Conservation (phyloP, 2,797 vertebrate genomes). For the Centroberyx gerrardi region DNA sequence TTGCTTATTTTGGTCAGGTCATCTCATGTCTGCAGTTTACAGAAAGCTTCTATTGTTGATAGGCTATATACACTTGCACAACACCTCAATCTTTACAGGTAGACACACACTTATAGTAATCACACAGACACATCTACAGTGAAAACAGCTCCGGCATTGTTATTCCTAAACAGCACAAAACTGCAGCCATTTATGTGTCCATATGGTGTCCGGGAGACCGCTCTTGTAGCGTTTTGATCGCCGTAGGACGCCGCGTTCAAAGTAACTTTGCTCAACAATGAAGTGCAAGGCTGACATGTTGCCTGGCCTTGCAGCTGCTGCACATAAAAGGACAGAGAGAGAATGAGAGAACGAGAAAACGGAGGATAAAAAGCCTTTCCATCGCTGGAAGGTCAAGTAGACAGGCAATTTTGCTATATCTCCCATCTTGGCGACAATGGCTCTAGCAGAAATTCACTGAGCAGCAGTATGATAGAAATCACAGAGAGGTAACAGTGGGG, state of each 20-base stretch:
- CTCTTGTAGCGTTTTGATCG: conserved; percentile 28
- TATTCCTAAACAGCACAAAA: conserved; percentile 39
- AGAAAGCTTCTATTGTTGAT: conserved; percentile 8
- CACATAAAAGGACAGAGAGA: conserved; percentile 45
- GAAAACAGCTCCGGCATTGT: conserved; percentile 5
- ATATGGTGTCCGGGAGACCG: conserved; percentile 24
- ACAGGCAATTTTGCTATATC: conserved; percentile 65
- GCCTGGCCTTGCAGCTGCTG: conserved; percentile 61
- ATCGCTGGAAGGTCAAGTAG: conserved; percentile 75
- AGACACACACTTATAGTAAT: conserved; percentile 15
- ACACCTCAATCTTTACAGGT: conserved; percentile 7
- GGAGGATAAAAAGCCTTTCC: conserved; percentile 68
- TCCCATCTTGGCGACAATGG: conserved; percentile 61
- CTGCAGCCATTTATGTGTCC: conserved; percentile 25
- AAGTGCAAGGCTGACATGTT: conserved; percentile 54
- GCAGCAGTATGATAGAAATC: conserved; percentile 67
- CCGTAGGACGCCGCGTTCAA: conserved; percentile 52
- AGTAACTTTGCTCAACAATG: conserved; percentile 52
- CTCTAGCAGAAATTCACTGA: conserved; percentile 63
- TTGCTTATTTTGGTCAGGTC: background rate
- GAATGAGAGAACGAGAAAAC: conserved; percentile 52
- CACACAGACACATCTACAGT: conserved; percentile 12
- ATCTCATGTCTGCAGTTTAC: background rate
- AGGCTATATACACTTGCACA: background rate
- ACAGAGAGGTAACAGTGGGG: conserved; percentile 54